A percentile compares a stretch with the other conserved stretches of the same genome.
These are phyloP conservation scores for Lasioglossum villosulum DNA, from an alignment of 2,888 invertebrate species.

Conservation along the genomic window DNA sequence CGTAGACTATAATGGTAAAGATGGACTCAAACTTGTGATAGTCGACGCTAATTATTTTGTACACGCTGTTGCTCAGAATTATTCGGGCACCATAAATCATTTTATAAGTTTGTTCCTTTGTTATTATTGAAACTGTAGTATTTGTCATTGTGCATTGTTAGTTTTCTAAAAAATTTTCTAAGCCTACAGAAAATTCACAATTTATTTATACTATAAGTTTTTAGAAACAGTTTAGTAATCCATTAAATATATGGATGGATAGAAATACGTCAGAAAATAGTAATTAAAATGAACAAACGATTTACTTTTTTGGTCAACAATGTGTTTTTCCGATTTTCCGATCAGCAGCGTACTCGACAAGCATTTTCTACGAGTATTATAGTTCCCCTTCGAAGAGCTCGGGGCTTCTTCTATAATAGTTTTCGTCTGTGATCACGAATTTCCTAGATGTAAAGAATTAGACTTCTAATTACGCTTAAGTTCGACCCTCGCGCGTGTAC, in stretches of 20 bases:
- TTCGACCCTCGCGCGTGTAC: slow-evolving; percentile 23
- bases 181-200: neutral
- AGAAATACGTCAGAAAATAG: neutral
- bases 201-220: neutral
- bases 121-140: neutral
- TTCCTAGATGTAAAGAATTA: slow-evolving; percentile 30
- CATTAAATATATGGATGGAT: neutral
- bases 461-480: slow-evolving; percentile 28
- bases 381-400: neutral
- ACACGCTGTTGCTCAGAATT: slow-evolving; percentile 4
- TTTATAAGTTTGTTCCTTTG: neutral
- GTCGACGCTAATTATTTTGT: slow-evolving; percentile 7
- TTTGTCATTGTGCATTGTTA: neutral
- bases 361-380: slow-evolving; percentile 16
- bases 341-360: neutral
- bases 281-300: neutral
- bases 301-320: neutral
- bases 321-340: neutral
- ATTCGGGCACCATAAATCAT: too few species aligned
- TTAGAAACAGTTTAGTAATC: neutral
- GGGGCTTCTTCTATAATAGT: slow-evolving; percentile 5
- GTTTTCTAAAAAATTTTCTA: neutral
- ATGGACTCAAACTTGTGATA: slow-evolving; percentile 30
- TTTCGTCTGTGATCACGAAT: slow-evolving; percentile 44
- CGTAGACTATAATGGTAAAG: neutral